phyloP scores from a whole-genome alignment of 2,113 vertebrate genomes.

The Rhabdomys dilectus region DNA sequence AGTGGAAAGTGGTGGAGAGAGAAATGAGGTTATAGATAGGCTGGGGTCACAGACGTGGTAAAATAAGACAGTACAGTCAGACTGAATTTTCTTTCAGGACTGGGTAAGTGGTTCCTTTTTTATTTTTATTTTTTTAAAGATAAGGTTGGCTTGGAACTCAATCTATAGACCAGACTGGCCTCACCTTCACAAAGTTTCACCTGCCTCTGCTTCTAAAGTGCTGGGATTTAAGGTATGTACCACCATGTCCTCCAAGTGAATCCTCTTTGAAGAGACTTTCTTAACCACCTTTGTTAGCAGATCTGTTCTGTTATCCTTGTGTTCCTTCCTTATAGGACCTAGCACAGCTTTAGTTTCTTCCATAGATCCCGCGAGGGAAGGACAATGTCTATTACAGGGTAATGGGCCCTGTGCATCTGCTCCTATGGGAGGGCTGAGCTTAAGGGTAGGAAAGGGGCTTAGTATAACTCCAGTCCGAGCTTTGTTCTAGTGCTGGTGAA shows the following conservation, averaged over 20 bases:
- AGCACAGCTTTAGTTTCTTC: background rate
- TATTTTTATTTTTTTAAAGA: background rate
- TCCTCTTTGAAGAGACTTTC: constrained; percentile 39
- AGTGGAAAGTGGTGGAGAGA: constrained; percentile 24
- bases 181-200: background rate
- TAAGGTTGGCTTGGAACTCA: background rate
- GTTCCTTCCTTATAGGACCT: background rate
- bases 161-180: background rate
- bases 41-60: background rate
- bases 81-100: constrained; percentile 37
- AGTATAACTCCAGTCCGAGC: background rate
- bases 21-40: constrained; percentile 12
- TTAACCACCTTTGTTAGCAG: constrained; percentile 28
- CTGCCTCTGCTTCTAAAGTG: background rate
- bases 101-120: constrained; percentile 30
- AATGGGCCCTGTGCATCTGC: background rate
- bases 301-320: background rate
- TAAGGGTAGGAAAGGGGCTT: too few species aligned
- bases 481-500: background rate
- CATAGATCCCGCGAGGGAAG: background rate
- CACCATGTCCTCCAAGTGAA: background rate
- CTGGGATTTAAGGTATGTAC: background rate
- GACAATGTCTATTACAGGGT: background rate
- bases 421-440: background rate
- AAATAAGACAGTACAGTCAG: constrained; percentile 24